A percentile compares a stretch with the other conserved stretches of the same genome.
Evolutionary conservation across 1,140 invertebrate genomes (phyloP).

Genomic region (Cyphomyrmex costatus): DNA sequence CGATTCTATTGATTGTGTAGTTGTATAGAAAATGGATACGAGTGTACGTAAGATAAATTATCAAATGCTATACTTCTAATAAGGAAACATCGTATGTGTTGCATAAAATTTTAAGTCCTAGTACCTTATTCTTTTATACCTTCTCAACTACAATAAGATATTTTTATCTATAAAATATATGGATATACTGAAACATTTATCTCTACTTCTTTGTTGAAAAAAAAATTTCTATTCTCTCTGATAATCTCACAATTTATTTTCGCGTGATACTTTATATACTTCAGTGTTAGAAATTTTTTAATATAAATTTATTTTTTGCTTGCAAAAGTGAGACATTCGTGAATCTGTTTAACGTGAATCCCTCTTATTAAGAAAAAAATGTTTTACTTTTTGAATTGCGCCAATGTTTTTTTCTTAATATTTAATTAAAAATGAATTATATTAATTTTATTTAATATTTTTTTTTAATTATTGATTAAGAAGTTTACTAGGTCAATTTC

Average conservation of each 20-base stretch:
- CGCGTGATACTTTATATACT: not conserved
- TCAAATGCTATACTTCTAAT: not conserved
- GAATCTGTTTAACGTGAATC: not conserved
- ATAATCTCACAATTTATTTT: not conserved
- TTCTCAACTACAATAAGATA: not conserved
- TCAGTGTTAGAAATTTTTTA: not conserved
- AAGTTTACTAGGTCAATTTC: not conserved
- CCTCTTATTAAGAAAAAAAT: not conserved
- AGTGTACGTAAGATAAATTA: not conserved
- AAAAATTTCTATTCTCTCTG: not conserved
- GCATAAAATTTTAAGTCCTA: not conserved
- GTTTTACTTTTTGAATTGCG: not conserved
- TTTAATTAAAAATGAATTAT: not conserved
- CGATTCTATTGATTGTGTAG: not conserved
- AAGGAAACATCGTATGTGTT: not conserved
- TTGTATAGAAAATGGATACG: not conserved
- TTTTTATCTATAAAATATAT: not conserved
- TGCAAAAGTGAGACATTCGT: not conserved
- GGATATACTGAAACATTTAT: not conserved
- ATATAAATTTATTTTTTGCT: slow-evolving; percentile 3
- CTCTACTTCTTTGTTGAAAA: not conserved
- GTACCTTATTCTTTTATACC: not conserved
- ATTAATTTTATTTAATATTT: not conserved
- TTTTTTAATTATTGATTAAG: not conserved
- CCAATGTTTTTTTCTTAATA: not conserved